Evolutionary conservation across 2,797 vertebrate genomes (phyloP).

Genomic region (Pterois miles): DNA sequence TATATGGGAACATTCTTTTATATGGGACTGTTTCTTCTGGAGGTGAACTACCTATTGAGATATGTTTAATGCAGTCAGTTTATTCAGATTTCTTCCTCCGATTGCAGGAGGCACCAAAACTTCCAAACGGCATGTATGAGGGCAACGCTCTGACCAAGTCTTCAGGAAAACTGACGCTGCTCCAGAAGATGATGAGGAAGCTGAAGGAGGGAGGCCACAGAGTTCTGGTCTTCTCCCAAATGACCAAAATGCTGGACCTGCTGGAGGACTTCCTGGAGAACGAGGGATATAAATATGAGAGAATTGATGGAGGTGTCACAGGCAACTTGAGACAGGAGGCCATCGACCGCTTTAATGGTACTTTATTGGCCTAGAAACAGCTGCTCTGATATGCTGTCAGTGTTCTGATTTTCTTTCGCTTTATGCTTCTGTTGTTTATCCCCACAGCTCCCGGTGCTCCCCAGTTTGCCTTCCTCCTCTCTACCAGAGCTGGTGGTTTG

Average conservation of each 20-base stretch:
- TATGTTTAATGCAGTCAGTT: neutral
- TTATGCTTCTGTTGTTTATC: neutral
- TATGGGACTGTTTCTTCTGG: neutral
- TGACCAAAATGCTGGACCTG: slow-evolving; percentile 99
- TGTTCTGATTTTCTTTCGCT: slow-evolving; percentile 1
- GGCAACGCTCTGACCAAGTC: slow-evolving; percentile 93
- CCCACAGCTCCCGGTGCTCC: slow-evolving; percentile 93
- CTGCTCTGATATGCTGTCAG: neutral
- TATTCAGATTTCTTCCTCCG: neutral
- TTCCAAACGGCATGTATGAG: slow-evolving; percentile 99
- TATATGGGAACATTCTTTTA: neutral
- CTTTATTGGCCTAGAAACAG: neutral
- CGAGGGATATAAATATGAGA: slow-evolving; percentile 97
- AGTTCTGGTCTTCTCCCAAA: slow-evolving; percentile 98
- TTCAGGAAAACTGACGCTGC: slow-evolving; percentile 93
- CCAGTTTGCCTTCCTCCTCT: slow-evolving; percentile 98
- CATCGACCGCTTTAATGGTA: slow-evolving; percentile 96
- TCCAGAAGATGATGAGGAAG: slow-evolving; percentile 97
- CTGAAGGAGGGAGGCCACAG: slow-evolving; percentile 96
- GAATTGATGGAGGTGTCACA: slow-evolving; percentile 97
- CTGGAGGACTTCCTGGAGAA: slow-evolving; percentile 98
- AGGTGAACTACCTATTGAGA: neutral
- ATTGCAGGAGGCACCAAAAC: slow-evolving; percentile 95
- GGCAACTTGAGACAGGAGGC: slow-evolving; percentile 98
- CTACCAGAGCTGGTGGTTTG: slow-evolving; percentile 96